A percentile compares a stretch with the other conserved stretches of the same genome.
phyloP scores from a whole-genome alignment of 2,888 invertebrate genomes.

The Caenorhabditis zanzibari region DNA sequence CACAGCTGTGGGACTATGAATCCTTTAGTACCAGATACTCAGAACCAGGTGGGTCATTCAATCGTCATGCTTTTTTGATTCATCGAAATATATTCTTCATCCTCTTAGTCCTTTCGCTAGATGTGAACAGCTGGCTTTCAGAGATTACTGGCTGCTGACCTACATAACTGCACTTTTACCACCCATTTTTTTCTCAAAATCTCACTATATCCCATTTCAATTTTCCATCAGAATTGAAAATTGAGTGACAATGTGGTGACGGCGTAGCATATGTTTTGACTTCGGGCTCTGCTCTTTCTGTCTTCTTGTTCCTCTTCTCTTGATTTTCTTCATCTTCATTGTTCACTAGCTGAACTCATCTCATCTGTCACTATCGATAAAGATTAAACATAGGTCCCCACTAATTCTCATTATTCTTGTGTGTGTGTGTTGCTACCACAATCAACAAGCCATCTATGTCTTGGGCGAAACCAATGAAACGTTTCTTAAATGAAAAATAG shows the following conservation, averaged over 20 bases:
- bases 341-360: constrained; percentile 17
- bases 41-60: constrained; percentile 34
- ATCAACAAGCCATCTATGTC: constrained; percentile 6
- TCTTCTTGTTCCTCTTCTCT: constrained; percentile 22
- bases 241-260: constrained; percentile 46
- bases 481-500: constrained; percentile 42
- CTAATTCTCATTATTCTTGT: constrained; percentile 32
- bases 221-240: constrained; percentile 4
- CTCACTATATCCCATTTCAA: not conserved
- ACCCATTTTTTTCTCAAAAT: not conserved
- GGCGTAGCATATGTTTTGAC: constrained; percentile 50
- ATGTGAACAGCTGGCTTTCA: constrained; percentile 33
- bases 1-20: constrained; percentile 31
- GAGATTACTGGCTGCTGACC: constrained; percentile 46
- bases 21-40: constrained; percentile 21
- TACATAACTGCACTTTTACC: constrained; percentile 53
- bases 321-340: constrained; percentile 21
- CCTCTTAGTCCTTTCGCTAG: constrained; percentile 1
- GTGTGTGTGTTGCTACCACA: constrained; percentile 17
- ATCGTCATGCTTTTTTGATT: constrained; percentile 17
- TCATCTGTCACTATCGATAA: constrained; percentile 57
- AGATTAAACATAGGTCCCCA: constrained; percentile 3
- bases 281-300: constrained; percentile 25
- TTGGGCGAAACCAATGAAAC: constrained; percentile 30
- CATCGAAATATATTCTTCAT: constrained; percentile 18